phyloP scores from a whole-genome alignment of 2,797 vertebrate species.

The Oreochromis grahami region DNA sequence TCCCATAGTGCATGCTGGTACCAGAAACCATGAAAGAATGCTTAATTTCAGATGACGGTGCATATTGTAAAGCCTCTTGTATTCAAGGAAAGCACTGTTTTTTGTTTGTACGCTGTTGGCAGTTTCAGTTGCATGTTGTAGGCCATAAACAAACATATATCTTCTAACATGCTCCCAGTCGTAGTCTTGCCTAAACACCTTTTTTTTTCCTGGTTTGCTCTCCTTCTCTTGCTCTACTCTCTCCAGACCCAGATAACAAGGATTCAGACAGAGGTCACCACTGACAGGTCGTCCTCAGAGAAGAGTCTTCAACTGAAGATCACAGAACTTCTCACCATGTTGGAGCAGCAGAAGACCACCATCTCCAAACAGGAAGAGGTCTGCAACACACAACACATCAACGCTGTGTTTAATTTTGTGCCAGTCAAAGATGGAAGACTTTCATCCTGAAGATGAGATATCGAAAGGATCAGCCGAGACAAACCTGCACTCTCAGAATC shows the following conservation, averaged over 20 bases:
- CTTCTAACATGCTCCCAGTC: too few relatives aligned
- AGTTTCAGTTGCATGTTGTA: accelerated
- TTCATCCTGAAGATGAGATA: accelerated
- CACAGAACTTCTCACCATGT: slow-evolving; percentile 78
- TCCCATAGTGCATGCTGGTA: neutral
- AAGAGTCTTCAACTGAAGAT: slow-evolving; percentile 83
- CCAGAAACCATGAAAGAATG: neutral
- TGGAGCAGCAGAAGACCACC: slow-evolving; percentile 84
- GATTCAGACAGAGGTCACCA: slow-evolving; percentile 80
- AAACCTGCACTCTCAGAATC: neutral
- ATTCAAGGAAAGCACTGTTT: neutral
- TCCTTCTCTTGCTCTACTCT: neutral
- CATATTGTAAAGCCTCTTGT: neutral
- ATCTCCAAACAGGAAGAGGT: slow-evolving; percentile 90
- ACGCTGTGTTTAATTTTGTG: neutral
- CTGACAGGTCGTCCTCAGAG: slow-evolving; percentile 71
- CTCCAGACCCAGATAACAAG: slow-evolving; percentile 77
- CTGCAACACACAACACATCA: neutral
- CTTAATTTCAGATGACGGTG: accelerated
- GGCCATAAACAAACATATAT: neutral
- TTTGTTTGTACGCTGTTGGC: neutral
- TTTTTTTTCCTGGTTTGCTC: neutral
- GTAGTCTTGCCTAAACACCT: neutral
- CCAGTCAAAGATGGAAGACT: neutral
- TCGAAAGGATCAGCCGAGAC: neutral